Percentiles rank a stretch among this genome's conserved stretches.
Conservation (phyloP, 2,113 vertebrate genomes). For the Gobio gobio region DNA sequence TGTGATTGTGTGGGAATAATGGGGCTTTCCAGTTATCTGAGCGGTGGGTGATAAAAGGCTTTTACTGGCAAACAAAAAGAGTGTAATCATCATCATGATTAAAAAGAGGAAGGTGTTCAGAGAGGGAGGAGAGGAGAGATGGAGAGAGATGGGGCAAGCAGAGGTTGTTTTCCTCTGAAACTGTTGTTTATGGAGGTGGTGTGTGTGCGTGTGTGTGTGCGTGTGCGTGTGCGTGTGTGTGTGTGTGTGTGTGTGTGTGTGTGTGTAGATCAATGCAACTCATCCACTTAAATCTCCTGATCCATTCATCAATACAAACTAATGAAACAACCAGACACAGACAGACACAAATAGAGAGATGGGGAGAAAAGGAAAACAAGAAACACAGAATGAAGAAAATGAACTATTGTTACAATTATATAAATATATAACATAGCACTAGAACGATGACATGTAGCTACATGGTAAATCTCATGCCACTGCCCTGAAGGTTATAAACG, state of each 20-base stretch:
- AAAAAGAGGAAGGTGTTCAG: slow-evolving; percentile 7
- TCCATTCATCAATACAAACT: slow-evolving; percentile 35
- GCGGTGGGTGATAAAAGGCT: slow-evolving; percentile 38
- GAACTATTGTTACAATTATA: background rate
- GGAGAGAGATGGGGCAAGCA: background rate
- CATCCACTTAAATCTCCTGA: slow-evolving; percentile 44
- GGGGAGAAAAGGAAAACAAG: background rate
- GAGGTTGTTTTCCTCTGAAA: background rate
- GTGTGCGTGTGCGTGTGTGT: slow-evolving; percentile 14
- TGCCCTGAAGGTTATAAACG: background rate
- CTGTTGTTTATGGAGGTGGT: slow-evolving; percentile 9
- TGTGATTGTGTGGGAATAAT: slow-evolving; percentile 16
- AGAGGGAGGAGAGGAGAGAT: background rate
- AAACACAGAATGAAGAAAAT: background rate
- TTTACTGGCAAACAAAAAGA: slow-evolving; percentile 38
- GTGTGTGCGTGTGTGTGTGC: background rate
- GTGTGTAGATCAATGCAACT: slow-evolving; percentile 32
- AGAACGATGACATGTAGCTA: background rate
- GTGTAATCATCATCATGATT: slow-evolving; percentile 27
- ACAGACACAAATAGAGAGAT: slow-evolving; percentile 13
- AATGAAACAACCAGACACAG: slow-evolving; percentile 37
- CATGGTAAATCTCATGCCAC: background rate
- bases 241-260: background rate
- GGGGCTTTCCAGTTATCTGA: slow-evolving; percentile 24
- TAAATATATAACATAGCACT: background rate